Evolutionary conservation across 2,888 invertebrate genomes (phyloP).

Genomic region (Lymantria dispar): DNA sequence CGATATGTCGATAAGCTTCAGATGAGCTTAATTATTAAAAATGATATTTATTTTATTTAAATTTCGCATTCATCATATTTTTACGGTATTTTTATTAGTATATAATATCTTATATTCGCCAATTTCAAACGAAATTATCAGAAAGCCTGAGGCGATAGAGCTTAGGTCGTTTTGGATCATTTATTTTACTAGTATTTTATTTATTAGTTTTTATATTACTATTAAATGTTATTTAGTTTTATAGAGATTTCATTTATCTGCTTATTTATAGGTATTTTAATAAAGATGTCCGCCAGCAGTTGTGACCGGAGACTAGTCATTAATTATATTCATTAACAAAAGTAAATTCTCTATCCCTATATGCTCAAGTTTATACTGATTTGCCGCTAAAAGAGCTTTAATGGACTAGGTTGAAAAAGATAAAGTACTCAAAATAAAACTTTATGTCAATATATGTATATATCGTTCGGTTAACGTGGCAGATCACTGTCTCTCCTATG

Average conservation of each 20-base stretch:
- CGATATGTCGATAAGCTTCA: background rate
- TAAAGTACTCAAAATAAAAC: too few relatives aligned
- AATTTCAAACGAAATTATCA: conserved; percentile 9
- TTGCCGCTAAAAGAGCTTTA: too few relatives aligned
- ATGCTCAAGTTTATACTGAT: too few relatives aligned
- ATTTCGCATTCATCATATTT: conserved; percentile 15
- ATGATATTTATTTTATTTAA: conserved; percentile 5
- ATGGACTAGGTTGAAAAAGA: too few relatives aligned
- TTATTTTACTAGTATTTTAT: conserved; percentile 8
- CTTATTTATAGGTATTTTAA: background rate
- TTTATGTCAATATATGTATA: too few relatives aligned
- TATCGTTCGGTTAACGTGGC: too few relatives aligned
- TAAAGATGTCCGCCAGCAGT: too few relatives aligned
- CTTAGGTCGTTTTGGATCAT: conserved; percentile 8
- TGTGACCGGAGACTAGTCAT: too few relatives aligned
- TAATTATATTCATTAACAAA: too few relatives aligned
- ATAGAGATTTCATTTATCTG: background rate
- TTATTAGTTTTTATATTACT: conserved; percentile 9
- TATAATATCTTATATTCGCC: conserved; percentile 16
- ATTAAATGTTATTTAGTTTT: background rate
- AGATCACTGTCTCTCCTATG: too few relatives aligned
- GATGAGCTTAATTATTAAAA: conserved; percentile 4
- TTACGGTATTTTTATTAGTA: conserved; percentile 18
- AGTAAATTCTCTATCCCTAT: too few relatives aligned
- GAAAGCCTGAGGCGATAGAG: conserved; percentile 13